Evolutionary conservation across 2,888 invertebrate species (phyloP).

Genomic region (Belgica antarctica): DNA sequence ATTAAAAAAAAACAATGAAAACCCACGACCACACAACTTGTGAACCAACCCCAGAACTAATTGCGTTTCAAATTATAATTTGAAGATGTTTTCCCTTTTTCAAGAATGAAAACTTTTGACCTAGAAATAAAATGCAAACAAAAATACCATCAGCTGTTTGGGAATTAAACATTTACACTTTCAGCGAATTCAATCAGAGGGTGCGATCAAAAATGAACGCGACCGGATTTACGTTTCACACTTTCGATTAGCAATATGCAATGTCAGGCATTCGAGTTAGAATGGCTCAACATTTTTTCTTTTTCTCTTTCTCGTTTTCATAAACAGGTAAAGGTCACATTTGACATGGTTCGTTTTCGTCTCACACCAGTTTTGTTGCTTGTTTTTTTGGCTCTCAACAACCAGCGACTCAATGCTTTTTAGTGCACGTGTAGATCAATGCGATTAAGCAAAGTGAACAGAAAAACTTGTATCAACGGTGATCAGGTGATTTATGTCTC

Average conservation of each 20-base stretch:
- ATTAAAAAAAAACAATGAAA: too few relatives aligned
- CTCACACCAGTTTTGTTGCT: neutral
- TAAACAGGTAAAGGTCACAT: slow-evolving; percentile 33
- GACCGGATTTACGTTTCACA: neutral
- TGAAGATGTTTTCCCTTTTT: too few relatives aligned
- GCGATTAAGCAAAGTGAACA: slow-evolving; percentile 2
- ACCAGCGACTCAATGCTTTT: neutral
- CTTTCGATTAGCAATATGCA: slow-evolving; percentile 11
- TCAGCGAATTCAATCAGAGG: neutral
- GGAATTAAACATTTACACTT: neutral
- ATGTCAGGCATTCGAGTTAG: slow-evolving; percentile 10
- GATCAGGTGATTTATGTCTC: slow-evolving; percentile 33
- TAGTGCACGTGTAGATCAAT: slow-evolving; percentile 34
- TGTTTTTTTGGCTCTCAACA: neutral
- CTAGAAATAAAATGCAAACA: too few relatives aligned
- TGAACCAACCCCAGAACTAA: too few relatives aligned
- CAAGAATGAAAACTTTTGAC: too few relatives aligned
- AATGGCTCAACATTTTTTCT: slow-evolving; percentile 16
- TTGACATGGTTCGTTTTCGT: slow-evolving; percentile 19
- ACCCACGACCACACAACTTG: too few relatives aligned
- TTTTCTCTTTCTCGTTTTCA: neutral
- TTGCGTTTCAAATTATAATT: too few relatives aligned
- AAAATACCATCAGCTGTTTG: too few relatives aligned
- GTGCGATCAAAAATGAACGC: neutral
- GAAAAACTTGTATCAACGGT: slow-evolving; percentile 13